Evolutionary conservation across 2,113 vertebrate genomes (phyloP).

Genomic region (Anhinga rufa): DNA sequence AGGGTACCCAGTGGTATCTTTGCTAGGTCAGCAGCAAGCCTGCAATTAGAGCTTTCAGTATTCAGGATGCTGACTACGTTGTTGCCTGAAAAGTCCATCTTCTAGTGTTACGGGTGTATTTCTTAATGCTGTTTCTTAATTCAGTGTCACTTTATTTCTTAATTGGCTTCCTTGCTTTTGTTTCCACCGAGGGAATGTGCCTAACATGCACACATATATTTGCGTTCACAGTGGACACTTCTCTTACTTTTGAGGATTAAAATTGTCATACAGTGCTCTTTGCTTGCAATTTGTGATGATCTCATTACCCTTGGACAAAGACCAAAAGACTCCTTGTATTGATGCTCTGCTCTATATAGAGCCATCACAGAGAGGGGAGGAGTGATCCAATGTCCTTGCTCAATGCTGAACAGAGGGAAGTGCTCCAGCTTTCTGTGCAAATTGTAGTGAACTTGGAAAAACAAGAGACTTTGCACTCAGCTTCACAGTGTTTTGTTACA

Average conservation of each 20-base stretch:
- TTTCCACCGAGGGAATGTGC: background rate
- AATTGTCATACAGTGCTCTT: background rate
- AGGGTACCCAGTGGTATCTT: background rate
- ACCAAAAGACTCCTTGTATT: background rate
- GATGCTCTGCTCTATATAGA: background rate
- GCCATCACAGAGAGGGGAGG: background rate
- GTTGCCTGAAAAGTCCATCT: background rate
- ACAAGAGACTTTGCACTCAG: background rate
- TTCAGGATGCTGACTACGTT: background rate
- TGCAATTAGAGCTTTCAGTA: background rate
- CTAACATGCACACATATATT: background rate
- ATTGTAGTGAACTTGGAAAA: background rate
- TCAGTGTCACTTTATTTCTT: background rate
- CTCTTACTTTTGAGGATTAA: background rate
- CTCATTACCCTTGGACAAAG: background rate
- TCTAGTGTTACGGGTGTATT: background rate
- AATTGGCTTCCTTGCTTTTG: background rate
- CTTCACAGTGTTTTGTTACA: background rate
- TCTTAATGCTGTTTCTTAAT: background rate
- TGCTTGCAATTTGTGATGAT: background rate
- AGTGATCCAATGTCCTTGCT: background rate
- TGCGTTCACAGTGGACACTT: background rate
- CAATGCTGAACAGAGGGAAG: background rate
- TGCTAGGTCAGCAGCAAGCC: slow-evolving; percentile 1
- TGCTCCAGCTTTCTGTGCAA: background rate